These are phyloP conservation scores for Lepus timidus DNA, from an alignment of 2,113 vertebrate species.

Conservation along the genomic window DNA sequence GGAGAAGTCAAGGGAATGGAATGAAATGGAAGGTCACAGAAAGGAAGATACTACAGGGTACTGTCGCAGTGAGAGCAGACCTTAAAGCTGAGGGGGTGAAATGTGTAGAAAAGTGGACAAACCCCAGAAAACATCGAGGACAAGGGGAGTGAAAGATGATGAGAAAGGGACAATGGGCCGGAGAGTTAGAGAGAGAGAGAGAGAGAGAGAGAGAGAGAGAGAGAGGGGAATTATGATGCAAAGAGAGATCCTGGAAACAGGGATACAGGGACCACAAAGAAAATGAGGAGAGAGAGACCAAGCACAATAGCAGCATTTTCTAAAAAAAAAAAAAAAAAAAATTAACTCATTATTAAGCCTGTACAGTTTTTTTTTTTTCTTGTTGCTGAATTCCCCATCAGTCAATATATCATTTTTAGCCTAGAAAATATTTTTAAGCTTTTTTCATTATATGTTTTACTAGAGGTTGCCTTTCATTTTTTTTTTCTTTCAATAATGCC, in stretches of 20 bases:
- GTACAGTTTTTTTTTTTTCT: neutral
- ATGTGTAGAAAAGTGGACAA: neutral
- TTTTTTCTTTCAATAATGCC: neutral
- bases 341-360: neutral
- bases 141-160: neutral
- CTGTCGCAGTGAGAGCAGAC: neutral
- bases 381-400: neutral
- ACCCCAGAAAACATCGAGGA: neutral
- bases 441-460: neutral
- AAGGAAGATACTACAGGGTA: neutral
- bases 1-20: neutral
- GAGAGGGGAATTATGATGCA: fast-evolving
- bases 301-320: neutral
- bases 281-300: neutral
- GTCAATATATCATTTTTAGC: neutral
- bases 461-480: neutral
- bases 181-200: neutral
- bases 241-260: too few species aligned
- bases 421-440: neutral
- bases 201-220: neutral
- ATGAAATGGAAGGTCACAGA: neutral
- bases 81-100: neutral
- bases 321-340: too few species aligned
- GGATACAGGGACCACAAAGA: neutral
- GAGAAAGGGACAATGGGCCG: neutral